A percentile compares a stretch with the other conserved stretches of the same genome.
Evolutionary conservation across 2,113 vertebrate genomes (phyloP).

Genomic region (Psammodynastes pulverulentus): DNA sequence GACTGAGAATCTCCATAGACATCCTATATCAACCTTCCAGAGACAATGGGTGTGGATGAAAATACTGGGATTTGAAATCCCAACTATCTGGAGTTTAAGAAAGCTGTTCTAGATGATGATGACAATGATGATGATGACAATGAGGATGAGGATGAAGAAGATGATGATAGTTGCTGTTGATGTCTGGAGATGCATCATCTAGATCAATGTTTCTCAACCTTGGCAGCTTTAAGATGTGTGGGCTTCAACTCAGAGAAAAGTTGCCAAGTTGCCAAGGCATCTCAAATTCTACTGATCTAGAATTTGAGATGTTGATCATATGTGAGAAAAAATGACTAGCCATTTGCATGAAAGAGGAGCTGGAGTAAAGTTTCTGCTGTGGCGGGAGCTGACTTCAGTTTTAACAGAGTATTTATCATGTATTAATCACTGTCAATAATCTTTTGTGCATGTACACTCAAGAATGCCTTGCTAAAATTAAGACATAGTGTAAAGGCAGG

Average conservation of each 20-base stretch:
- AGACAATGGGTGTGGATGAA: background rate
- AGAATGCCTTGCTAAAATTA: background rate
- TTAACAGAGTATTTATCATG: background rate
- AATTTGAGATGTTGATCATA: background rate
- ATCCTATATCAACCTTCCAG: background rate
- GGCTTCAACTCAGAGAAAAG: background rate
- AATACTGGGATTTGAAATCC: background rate
- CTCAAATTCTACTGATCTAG: background rate
- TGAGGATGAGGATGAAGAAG: background rate
- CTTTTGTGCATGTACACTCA: background rate
- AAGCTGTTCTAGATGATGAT: background rate
- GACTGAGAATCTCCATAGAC: no score
- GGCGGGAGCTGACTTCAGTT: background rate
- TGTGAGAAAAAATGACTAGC: background rate
- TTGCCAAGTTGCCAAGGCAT: background rate
- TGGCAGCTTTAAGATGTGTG: background rate
- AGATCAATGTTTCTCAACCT: background rate
- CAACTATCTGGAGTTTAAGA: background rate
- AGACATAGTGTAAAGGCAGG: background rate
- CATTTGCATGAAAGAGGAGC: background rate
- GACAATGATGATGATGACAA: background rate
- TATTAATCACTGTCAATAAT: background rate
- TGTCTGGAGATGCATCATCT: background rate
- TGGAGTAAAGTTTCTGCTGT: background rate
- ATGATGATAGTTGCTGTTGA: background rate